These are phyloP conservation scores for Micromussa lordhowensis DNA, from an alignment of 92 coral and sea anemone genomes.

Conservation along the genomic window DNA sequence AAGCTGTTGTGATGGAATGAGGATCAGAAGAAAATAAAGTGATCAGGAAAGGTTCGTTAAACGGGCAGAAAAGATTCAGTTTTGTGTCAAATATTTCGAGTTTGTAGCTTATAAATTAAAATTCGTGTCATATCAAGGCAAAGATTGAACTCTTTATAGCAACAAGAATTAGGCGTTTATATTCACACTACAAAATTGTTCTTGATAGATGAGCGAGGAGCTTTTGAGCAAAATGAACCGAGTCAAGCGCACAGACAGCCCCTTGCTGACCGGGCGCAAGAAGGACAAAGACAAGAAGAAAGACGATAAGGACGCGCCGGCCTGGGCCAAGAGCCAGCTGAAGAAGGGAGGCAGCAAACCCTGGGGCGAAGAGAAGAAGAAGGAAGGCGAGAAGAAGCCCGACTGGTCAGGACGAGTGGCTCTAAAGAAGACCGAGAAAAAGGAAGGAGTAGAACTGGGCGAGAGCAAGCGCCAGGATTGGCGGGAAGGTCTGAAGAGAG, in stretches of 20 bases:
- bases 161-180: too few species aligned
- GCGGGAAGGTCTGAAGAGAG: slow-evolving; percentile 83
- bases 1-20: slow-evolving; percentile 19
- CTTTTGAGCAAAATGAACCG: slow-evolving; percentile 76
- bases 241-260: slow-evolving; percentile 84
- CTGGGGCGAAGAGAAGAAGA: slow-evolving; percentile 54
- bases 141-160: neutral
- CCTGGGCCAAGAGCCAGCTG: slow-evolving; percentile 76
- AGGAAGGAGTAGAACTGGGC: slow-evolving; percentile 63
- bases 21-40: slow-evolving; percentile 8
- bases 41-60: slow-evolving; percentile 42
- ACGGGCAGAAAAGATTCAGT: neutral
- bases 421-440: slow-evolving; percentile 90
- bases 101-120: neutral
- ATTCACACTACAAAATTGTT: neutral
- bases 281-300: slow-evolving; percentile 67
- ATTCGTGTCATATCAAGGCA: neutral
- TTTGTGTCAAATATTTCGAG: neutral
- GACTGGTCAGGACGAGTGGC: slow-evolving; percentile 90
- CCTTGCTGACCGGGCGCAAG: slow-evolving; percentile 75
- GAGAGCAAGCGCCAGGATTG: slow-evolving; percentile 77
- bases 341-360: slow-evolving; percentile 69
- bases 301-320: slow-evolving; percentile 77
- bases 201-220: slow-evolving; percentile 42
- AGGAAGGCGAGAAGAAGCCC: slow-evolving; percentile 71